Evolutionary conservation across 1,140 invertebrate genomes (phyloP), one percentile per base, ranked within the genome.

Genomic region (Nebria ingens): DNA sequence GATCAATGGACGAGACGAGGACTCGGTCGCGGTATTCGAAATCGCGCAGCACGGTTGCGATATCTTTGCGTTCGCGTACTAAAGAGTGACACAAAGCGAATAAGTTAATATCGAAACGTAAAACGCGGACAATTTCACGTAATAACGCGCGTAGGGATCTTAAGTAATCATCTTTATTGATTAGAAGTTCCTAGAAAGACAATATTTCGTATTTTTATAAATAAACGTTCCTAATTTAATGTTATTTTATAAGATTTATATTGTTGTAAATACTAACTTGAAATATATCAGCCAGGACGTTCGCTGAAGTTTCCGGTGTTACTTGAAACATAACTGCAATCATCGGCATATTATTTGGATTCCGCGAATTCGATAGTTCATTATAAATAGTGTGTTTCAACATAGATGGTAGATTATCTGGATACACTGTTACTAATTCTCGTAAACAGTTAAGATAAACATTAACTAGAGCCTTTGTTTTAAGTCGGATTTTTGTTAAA

Each of bases 301-400:
- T 79, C 0, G 89, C 84, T n/a, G 87, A 83, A 20, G 80, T 75
- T 58, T 89, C 84, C 0, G 86, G 83, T 54, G 83, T 76, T 19
- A 85, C 84, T 68, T 92, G 88, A 63, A 97, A 91, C 65, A 97
- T 85, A 1, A 89, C 85, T 4, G 84, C 83, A 42, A 94, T 72
- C 62, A 95, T 82, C 1, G 86, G 79, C 84, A 97, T 91, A 71
- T 97, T 97, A 73, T 96, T 97, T 0, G 90, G 89, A 77, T 95
- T 96, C 50, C 93, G 79, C 2, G 85, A 82, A 64, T 87, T 86
- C 0, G 92, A 94, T 23, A 98, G 74, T 74, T 98, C 94, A 72
- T 97, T 97, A 72, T 93, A 94, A 58, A 97, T 87, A 0, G 93
- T 93, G 63, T 93, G 86, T 60, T 91, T 94, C 57, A 98, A 72